Base-by-base conservation (phyloP, 2,113 vertebrate species). In the Anolis sagrei region DNA sequence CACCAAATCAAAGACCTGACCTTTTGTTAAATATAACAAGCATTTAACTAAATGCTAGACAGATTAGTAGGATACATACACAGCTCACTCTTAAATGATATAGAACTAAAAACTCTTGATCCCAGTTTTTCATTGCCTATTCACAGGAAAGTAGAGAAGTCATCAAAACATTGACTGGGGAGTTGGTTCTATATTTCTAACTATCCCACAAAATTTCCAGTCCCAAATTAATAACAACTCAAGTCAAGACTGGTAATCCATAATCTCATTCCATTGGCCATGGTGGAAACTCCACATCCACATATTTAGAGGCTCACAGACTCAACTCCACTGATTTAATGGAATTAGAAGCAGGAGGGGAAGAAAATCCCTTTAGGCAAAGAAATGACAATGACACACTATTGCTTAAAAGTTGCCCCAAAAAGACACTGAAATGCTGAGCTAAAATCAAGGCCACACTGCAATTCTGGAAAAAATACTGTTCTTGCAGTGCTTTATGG, bases 1-100 rank as follows among this genome's bases (percentile, higher is more conserved):
- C 75, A 83, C 58, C 83, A 76, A 79, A 83, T 23, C 19, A 68
- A 68, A 66, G 29, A 79, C n/a, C 66, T n/a, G 81, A 49, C 81
- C 72, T 64, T 77, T 77, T 78, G n/a, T 79, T 78, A 78, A 61
- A 36, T 27, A 5, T 9, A 82, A 44, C 34, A 48, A 34, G 66
- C 64, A 69, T 62, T 87, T 72, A 62, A 51, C 39, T 16, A 32
- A 82, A 61, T 44, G 27, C n/a, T 78, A 36, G 34, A 32, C 18
- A 34, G 72, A 75, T 78, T 51, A 78, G 14, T 74, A 36, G 16
- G 44, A 14, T 48, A 34, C 23, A 25, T 32, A 49, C 16, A 51
- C 7, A 62, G 54, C 49, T 36, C 58, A 69, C n/a, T 49, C 36
- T 7, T 64, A 13, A n/a, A 3, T 83, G 21, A 36, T 9, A 83